Evolutionary conservation across 2,113 vertebrate species (phyloP).

Genomic region (Montifringilla adamsi): DNA sequence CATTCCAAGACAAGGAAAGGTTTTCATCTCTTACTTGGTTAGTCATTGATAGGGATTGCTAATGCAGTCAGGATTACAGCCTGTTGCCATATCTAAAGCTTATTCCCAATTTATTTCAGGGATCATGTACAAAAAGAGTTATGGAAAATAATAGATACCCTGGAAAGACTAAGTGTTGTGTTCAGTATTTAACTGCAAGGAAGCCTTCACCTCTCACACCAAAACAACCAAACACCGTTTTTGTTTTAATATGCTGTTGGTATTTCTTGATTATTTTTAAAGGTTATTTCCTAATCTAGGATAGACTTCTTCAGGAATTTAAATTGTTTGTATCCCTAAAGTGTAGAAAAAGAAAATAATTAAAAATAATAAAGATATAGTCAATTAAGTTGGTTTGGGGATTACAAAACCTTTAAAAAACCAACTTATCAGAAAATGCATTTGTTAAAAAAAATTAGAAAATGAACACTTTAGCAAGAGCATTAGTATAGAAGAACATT

Average conservation of each 20-base stretch:
- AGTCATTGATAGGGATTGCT: neutral
- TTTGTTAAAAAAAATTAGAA: neutral
- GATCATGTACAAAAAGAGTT: neutral
- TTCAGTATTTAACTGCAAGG: conserved; percentile 9
- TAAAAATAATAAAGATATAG: neutral
- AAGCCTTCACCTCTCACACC: neutral
- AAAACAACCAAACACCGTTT: neutral
- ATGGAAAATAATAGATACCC: neutral
- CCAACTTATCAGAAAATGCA: neutral
- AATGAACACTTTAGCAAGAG: neutral
- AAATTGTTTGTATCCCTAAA: neutral
- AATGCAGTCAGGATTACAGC: neutral
- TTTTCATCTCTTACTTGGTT: neutral
- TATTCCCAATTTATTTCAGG: neutral
- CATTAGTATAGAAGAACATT: neutral
- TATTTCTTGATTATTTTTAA: neutral
- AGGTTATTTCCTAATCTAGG: neutral
- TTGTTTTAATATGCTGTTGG: neutral
- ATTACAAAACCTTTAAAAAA: neutral
- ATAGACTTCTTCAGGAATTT: neutral
- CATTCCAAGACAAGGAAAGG: neutral
- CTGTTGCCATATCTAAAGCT: neutral
- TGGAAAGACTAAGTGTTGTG: neutral
- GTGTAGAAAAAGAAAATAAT: neutral
- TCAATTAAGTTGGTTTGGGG: neutral